A percentile compares a stretch with the other conserved stretches of the same genome.
phyloP scores from a whole-genome alignment of 2,113 vertebrate species.

The Cinclus cinclus region DNA sequence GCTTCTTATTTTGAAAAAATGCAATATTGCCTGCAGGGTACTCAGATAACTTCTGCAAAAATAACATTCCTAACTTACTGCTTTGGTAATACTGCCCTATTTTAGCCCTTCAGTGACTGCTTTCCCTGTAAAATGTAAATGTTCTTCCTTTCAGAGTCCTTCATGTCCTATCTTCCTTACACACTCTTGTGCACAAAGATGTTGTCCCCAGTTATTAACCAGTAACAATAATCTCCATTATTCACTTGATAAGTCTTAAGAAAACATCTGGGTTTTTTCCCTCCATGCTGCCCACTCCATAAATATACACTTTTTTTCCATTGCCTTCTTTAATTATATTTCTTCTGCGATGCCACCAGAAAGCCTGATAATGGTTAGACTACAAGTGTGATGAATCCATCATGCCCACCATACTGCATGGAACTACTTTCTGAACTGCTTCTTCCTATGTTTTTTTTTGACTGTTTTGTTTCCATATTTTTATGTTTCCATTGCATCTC shows the following conservation, averaged over 20 bases:
- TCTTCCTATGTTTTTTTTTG: background rate
- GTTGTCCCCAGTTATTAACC: background rate
- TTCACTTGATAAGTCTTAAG: background rate
- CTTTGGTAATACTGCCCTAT: background rate
- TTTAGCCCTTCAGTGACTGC: background rate
- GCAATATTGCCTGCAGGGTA: background rate
- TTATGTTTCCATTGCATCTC: background rate
- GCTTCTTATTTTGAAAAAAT: background rate
- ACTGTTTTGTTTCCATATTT: background rate
- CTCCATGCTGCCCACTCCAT: background rate
- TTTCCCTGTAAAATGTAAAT: background rate
- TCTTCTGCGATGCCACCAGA: background rate
- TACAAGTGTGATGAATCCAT: background rate
- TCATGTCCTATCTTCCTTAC: background rate
- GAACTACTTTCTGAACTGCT: background rate
- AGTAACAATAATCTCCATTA: background rate
- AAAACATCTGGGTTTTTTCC: background rate
- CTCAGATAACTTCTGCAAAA: background rate
- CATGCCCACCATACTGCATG: background rate
- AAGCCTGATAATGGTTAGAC: background rate
- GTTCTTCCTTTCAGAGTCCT: background rate
- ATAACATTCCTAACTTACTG: background rate
- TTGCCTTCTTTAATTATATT: background rate
- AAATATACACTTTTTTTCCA: background rate
- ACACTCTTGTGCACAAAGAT: background rate